phyloP scores from a whole-genome alignment of 2,797 vertebrate genomes.

The Brachyalestes nurse region DNA sequence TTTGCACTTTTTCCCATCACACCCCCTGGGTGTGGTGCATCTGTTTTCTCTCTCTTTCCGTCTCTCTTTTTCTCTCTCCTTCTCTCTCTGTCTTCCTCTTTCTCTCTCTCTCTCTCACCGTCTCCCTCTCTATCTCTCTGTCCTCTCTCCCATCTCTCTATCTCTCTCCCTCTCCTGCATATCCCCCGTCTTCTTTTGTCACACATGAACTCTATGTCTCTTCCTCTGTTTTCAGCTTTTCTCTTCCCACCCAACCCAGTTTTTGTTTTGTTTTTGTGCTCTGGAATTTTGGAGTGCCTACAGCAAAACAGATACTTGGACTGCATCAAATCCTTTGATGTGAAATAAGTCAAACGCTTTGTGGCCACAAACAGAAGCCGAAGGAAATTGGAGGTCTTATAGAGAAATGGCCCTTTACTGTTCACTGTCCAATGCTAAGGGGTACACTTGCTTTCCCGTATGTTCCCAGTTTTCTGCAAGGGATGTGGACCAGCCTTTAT shows the following conservation, averaged over 20 bases:
- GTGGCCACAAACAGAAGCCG: constrained; percentile 12
- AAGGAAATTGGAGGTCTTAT: constrained; percentile 11
- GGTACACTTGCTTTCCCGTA: constrained; percentile 21
- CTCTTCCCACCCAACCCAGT: background rate
- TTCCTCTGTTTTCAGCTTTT: background rate
- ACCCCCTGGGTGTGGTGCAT: constrained; percentile 5
- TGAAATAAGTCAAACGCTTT: background rate
- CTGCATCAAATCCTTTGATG: background rate
- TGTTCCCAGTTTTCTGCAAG: constrained; percentile 73
- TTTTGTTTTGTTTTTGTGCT: constrained; percentile 1
- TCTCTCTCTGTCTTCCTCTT: background rate
- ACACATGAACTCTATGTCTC: constrained; percentile 17
- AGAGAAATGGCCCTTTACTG: constrained; percentile 6
- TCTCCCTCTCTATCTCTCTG: background rate
- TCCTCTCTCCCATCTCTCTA: background rate
- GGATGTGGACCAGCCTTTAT: constrained; percentile 78
- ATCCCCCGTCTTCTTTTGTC: constrained; percentile 20
- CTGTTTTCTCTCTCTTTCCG: background rate
- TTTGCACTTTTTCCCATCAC: constrained; percentile 3
- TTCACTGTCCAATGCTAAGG: constrained; percentile 2
- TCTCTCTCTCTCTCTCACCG: background rate
- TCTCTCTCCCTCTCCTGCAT: background rate
- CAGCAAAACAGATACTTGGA: constrained; percentile 24
- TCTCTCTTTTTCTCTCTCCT: background rate
- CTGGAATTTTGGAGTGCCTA: constrained; percentile 15